Evolutionary conservation across 1,140 invertebrate genomes (phyloP), one percentile per base, ranked within the genome.

Genomic region (Ceratoteleas bidentatus): DNA sequence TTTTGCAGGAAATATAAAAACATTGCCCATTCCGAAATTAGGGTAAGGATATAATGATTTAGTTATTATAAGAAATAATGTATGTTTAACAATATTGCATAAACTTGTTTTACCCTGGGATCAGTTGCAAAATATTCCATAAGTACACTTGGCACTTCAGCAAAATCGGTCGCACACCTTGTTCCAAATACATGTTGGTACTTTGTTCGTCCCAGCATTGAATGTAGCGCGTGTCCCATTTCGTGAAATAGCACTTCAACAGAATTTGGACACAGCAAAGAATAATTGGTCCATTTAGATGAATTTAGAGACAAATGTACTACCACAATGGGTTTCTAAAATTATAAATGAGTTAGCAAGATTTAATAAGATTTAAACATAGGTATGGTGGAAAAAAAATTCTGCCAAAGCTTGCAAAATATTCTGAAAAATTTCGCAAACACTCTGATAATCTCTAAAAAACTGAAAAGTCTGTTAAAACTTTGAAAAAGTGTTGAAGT

Each of bases 141-240:
- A 13, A 99, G 92, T 72, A 99, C 95, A 53, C 98, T 99, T 24
- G 99, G 99, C 34, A 99, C 97, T 93, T 99, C 99, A 4, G 99
- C 99, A 89, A 99, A 97, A 92, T 99, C 99, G 6, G 98, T 99
- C 40, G 96, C 95, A 89, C 98, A 99, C 74, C 99, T 93, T 0
- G 99, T 99, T 72, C 98, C 98, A 24, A 98, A 97, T 13, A 99
- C 97, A 91, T 99, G 98, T 91, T 99, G 99, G 92, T 99, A 98
- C 68, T 94, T 93, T 0, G 98, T 99, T 81, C 97, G 93, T 6
- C 96, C 99, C 58, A 99, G 90, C 98, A 99, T 99, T 5, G 98
- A 99, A 91, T 99, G 99, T 93, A 99, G 96, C 6, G 99, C 99
- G 92, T 99, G 99, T 0, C 99, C 99, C 96, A 99, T 97, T 93